phyloP scores from a whole-genome alignment of 2,797 vertebrate species.

The Myotis daubentonii region DNA sequence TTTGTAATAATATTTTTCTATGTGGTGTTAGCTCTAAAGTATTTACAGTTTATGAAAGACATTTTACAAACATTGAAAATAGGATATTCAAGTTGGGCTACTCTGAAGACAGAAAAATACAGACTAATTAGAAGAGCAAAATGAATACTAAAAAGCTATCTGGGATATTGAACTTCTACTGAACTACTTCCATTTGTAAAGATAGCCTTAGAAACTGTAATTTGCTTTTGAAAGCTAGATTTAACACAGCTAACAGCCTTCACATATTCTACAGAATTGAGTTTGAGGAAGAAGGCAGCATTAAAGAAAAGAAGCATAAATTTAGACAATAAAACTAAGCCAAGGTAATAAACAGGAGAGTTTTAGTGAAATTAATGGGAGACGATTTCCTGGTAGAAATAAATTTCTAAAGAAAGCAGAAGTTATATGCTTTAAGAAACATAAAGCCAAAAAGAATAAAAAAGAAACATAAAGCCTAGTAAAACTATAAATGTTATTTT shows the following conservation, averaged over 20 bases:
- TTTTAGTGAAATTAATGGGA: constrained; percentile 31
- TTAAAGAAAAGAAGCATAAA: constrained; percentile 21
- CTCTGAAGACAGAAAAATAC: constrained; percentile 43
- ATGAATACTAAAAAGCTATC: constrained; percentile 58
- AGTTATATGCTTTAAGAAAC: constrained; percentile 47
- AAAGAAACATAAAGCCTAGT: constrained; percentile 12
- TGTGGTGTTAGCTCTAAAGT: constrained; percentile 12
- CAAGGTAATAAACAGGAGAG: neutral
- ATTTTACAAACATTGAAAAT: constrained; percentile 39
- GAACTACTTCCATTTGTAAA: constrained; percentile 67
- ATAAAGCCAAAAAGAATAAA: neutral
- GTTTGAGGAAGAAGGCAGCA: neutral
- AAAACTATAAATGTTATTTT: neutral
- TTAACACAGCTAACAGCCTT: constrained; percentile 17
- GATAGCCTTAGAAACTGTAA: constrained; percentile 51
- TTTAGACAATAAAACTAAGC: constrained; percentile 41
- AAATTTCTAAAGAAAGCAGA: constrained; percentile 46
- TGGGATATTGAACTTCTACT: constrained; percentile 24
- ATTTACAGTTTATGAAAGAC: neutral
- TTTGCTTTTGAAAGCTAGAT: constrained; percentile 36
- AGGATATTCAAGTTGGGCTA: constrained; percentile 30
- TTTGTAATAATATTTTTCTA: constrained; percentile 10
- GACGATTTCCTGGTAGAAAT: neutral
- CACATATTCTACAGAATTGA: constrained; percentile 1
- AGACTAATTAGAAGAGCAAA: constrained; percentile 64